A percentile compares a stretch with the other conserved stretches of the same genome.
Evolutionary conservation across 2,797 vertebrate genomes (phyloP).

Genomic region (Poecilia gillii): DNA sequence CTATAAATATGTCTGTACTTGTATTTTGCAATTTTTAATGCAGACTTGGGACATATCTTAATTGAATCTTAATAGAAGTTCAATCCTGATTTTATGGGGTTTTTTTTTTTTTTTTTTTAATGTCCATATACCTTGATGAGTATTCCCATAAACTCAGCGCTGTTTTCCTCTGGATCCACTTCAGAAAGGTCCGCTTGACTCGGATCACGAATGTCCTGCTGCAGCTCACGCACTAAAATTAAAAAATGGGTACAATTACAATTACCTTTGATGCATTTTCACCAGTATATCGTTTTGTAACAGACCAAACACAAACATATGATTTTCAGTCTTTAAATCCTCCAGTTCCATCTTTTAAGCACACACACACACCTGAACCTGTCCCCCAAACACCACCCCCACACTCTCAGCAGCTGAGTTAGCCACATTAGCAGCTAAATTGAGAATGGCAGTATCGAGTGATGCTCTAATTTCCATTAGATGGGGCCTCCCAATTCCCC

Average conservation of each 20-base stretch:
- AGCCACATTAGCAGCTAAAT: constrained; percentile 75
- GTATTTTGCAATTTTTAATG: not conserved
- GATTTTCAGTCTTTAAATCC: constrained; percentile 9
- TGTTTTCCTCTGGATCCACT: constrained; percentile 95
- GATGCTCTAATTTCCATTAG: constrained; percentile 76
- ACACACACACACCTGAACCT: constrained; percentile 44
- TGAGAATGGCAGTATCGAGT: constrained; percentile 71
- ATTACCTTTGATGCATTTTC: not conserved
- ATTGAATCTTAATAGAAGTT: not conserved
- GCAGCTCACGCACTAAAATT: constrained; percentile 83
- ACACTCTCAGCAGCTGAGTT: constrained; percentile 55
- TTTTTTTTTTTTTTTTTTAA: not conserved
- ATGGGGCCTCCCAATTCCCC: constrained; percentile 70
- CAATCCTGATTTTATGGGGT: not conserved
- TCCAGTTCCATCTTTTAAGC: constrained; percentile 15
- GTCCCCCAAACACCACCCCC: constrained; percentile 12
- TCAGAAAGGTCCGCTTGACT: constrained; percentile 79
- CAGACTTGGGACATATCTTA: not conserved
- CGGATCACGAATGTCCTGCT: constrained; percentile 87
- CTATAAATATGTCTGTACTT: not conserved
- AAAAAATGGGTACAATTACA: not conserved
- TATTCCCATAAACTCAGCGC: constrained; percentile 93
- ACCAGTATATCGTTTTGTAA: not conserved
- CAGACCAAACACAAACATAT: constrained; percentile 9
- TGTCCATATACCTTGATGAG: constrained; percentile 85